A percentile compares a stretch with the other conserved stretches of the same genome.
phyloP scores from a whole-genome alignment of 2,113 vertebrate species.

The Rana temporaria region DNA sequence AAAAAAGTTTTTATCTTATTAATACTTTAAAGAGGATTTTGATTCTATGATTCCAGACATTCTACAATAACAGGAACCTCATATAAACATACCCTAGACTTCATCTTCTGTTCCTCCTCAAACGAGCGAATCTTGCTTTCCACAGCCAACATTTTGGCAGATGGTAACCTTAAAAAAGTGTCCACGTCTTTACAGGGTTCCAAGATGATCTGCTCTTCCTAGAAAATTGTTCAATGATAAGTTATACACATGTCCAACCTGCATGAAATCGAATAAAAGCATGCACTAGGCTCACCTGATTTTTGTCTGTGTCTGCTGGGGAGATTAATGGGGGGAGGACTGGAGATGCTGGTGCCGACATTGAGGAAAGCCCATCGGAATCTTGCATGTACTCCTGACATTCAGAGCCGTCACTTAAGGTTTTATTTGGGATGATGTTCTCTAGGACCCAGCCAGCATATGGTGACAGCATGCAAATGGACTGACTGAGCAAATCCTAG shows the following conservation, averaged over 20 bases:
- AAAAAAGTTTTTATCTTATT: no score
- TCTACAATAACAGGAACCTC: neutral
- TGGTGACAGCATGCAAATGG: conserved; percentile 66
- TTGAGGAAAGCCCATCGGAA: neutral
- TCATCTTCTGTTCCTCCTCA: conserved; percentile 78
- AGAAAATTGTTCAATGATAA: neutral
- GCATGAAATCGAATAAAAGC: neutral
- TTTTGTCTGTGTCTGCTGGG: neutral
- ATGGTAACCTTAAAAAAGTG: conserved; percentile 64
- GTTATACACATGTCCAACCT: neutral
- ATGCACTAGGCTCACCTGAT: neutral
- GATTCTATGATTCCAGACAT: neutral
- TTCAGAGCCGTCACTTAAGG: neutral
- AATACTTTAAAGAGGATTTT: neutral
- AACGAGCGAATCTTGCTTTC: conserved; percentile 85
- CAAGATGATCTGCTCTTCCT: conserved; percentile 22
- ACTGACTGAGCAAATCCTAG: conserved; percentile 68
- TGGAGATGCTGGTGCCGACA: neutral
- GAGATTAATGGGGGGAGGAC: conserved; percentile 21
- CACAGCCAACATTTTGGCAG: conserved; percentile 76
- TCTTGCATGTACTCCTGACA: neutral
- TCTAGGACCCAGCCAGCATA: conserved; percentile 75
- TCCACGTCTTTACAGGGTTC: conserved; percentile 51
- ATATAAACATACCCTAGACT: conserved; percentile 76
- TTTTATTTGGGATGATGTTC: conserved; percentile 56